These are phyloP conservation scores for Sarcophaga variegata DNA, from an alignment of 2,888 invertebrate species.

Conservation along the genomic window DNA sequence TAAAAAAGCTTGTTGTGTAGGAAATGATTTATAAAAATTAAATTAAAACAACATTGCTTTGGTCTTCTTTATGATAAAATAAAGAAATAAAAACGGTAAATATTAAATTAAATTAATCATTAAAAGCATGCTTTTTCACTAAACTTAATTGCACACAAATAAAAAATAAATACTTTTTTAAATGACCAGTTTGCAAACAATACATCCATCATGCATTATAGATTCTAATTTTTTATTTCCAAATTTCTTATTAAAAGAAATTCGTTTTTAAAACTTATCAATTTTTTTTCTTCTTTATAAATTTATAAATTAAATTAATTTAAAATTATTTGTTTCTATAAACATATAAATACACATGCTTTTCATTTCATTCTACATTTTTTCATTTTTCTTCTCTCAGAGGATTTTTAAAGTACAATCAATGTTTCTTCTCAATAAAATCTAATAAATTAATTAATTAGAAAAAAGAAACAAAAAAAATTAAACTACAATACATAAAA, in stretches of 20 bases:
- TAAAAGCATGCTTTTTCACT: not conserved
- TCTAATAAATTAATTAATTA: not conserved
- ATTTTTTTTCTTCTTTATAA: not conserved
- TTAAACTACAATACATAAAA: slow-evolving; percentile 45
- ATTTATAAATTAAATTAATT: not conserved
- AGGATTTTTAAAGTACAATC: slow-evolving; percentile 36
- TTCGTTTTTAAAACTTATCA: not conserved
- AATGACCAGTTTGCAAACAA: slow-evolving; percentile 34
- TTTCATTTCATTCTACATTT: slow-evolving; percentile 5
- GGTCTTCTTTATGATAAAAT: slow-evolving; percentile 7
- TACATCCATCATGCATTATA: not conserved
- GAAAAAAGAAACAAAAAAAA: slow-evolving; percentile 7
- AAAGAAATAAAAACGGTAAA: slow-evolving; percentile 5
- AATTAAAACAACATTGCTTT: not conserved
- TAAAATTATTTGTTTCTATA: not conserved
- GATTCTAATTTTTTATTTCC: not conserved
- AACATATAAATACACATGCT: slow-evolving; percentile 48
- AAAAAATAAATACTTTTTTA: slow-evolving; percentile 15
- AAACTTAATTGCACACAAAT: not conserved
- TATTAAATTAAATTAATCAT: not conserved
- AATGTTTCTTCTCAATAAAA: slow-evolving; percentile 50
- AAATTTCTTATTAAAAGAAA: not conserved
- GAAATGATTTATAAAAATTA: not conserved
- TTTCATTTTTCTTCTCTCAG: too few species aligned
- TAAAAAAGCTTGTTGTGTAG: not conserved